A percentile compares a stretch with the other conserved stretches of the same genome.
phyloP scores from a whole-genome alignment of 1,140 invertebrate genomes.

The Druon quercuslanigerum region DNA sequence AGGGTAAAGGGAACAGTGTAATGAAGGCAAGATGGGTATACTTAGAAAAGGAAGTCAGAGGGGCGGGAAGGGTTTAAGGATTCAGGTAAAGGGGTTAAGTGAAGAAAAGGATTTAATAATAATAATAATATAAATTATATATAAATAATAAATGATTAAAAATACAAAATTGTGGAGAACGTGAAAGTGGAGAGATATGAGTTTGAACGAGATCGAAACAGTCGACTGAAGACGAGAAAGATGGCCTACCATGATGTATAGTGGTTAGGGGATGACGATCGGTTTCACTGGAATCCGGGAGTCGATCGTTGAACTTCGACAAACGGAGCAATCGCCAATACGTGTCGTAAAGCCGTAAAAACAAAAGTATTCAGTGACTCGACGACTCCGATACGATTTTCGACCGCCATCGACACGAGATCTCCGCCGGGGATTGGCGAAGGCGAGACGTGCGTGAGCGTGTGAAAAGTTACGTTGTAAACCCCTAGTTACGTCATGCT shows the following conservation, averaged over 20 bases:
- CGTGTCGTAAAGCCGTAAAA: slow-evolving; percentile 60
- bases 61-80: too few species aligned
- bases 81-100: too few species aligned
- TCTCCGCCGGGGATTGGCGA: slow-evolving; percentile 1
- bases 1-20: too few species aligned
- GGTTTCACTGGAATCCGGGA: slow-evolving; percentile 45
- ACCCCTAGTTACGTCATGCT: slow-evolving; percentile 35
- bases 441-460: neutral
- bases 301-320: slow-evolving; percentile 59
- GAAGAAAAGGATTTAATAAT: too few species aligned
- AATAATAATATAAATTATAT: too few species aligned
- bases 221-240: neutral
- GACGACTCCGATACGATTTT: slow-evolving; percentile 36
- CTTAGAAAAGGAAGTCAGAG: too few species aligned
- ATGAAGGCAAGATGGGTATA: too few species aligned
- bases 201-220: neutral
- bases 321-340: slow-evolving; percentile 56
- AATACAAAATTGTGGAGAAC: neutral
- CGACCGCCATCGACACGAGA: slow-evolving; percentile 26
- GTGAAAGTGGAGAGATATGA: neutral
- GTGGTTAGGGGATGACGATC: slow-evolving; percentile 34
- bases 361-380: slow-evolving; percentile 52
- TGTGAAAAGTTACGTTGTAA: slow-evolving; percentile 39
- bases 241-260: neutral
- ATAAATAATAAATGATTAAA: too few species aligned